phyloP scores from a whole-genome alignment of 2,113 vertebrate genomes.

The Neotoma lepida region DNA sequence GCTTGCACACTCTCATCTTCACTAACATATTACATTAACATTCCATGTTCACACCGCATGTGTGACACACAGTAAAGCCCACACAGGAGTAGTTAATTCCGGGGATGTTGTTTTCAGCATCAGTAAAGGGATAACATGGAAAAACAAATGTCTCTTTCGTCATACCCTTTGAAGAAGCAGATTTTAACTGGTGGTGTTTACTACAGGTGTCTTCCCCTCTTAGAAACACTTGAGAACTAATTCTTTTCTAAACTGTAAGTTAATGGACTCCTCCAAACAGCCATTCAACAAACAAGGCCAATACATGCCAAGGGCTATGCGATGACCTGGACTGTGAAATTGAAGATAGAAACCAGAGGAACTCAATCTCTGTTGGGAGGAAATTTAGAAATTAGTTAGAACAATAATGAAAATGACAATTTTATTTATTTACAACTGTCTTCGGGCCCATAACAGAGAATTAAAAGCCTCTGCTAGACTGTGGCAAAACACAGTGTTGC shows the following conservation, averaged over 20 bases:
- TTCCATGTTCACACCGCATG: background rate
- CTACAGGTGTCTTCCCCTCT: background rate
- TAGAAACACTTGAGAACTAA: no score
- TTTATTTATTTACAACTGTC: background rate
- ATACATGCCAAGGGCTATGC: accelerated
- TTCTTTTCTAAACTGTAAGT: no score
- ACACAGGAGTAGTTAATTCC: background rate
- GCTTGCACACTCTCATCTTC: background rate
- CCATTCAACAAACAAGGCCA: background rate
- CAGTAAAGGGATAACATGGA: no score
- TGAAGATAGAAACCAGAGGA: background rate
- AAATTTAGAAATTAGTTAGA: background rate
- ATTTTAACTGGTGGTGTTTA: background rate
- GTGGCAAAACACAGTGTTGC: background rate
- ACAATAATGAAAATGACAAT: background rate
- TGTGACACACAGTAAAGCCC: background rate
- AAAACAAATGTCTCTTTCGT: background rate
- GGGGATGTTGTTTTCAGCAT: background rate
- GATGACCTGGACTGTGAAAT: background rate
- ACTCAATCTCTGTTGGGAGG: background rate
- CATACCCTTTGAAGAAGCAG: background rate
- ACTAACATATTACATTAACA: background rate
- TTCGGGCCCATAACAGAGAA: background rate
- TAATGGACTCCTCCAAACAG: background rate
- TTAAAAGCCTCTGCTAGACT: accelerated